These are phyloP conservation scores for Plutella xylostella DNA, from an alignment of 2,888 invertebrate species.

Conservation along the genomic window DNA sequence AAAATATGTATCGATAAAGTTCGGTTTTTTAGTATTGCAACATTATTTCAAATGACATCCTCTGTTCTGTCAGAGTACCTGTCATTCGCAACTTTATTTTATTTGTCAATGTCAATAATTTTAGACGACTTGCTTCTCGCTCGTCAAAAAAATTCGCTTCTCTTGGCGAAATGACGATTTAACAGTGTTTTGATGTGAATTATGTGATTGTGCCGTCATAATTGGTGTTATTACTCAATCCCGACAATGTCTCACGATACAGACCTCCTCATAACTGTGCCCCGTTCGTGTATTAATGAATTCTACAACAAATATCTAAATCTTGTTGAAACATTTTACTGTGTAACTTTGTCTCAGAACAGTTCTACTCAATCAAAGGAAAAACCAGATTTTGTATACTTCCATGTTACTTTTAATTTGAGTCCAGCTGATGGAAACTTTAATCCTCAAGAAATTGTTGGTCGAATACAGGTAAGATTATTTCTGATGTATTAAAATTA, in stretches of 20 bases:
- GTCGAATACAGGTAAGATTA: slow-evolving; percentile 52
- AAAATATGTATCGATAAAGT: too few species aligned
- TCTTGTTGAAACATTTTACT: slow-evolving; percentile 65
- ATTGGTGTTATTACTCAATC: slow-evolving; percentile 6
- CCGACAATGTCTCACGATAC: slow-evolving; percentile 54
- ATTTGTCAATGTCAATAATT: too few species aligned
- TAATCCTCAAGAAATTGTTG: slow-evolving; percentile 47
- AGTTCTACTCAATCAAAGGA: slow-evolving; percentile 40
- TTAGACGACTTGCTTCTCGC: too few species aligned
- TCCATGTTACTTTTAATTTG: slow-evolving; percentile 54
- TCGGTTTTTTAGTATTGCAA: too few species aligned
- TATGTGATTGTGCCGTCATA: slow-evolving; percentile 35
- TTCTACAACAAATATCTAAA: slow-evolving; percentile 57
- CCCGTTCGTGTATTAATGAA: slow-evolving; percentile 50
- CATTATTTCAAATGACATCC: too few species aligned
- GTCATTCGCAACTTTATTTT: too few species aligned
- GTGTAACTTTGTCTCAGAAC: slow-evolving; percentile 56
- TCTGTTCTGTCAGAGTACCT: too few species aligned
- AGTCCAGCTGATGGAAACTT: slow-evolving; percentile 52
- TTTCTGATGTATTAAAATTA: too few species aligned
- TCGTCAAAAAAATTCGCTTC: neutral
- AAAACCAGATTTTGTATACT: slow-evolving; percentile 50
- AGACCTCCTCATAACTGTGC: slow-evolving; percentile 51
- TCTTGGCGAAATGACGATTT: neutral
- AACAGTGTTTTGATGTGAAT: slow-evolving; percentile 43